Base-by-base conservation (phyloP, 2,113 vertebrate species). In the Poecilia latipinna region DNA sequence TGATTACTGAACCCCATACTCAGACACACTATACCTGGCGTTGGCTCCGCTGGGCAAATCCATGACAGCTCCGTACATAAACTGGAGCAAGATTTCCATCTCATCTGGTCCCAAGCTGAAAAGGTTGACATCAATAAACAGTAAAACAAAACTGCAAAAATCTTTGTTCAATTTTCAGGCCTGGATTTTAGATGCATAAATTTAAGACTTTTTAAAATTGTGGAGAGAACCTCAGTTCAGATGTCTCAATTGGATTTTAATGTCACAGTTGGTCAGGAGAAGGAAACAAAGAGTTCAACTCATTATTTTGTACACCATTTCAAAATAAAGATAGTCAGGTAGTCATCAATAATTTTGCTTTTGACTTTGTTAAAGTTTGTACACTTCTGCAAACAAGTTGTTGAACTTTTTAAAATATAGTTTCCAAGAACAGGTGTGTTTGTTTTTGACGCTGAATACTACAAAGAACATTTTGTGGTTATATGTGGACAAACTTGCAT, bases 61-160 rank as follows among this genome's bases (percentile, higher is more conserved):
- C 90, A 97, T 75, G 82, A 95, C 93, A 90, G 95, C 97, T 86
- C 97, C 96, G 17, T 98, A 98, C 93, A 98, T 96, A 90, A 97
- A 99, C 90, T 96, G 88, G 74, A 99, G 94, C 90, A 98, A 86
- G 84, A 97, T 89, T 80, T 90, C 95, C 96, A 98, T 97, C 92
- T 98, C 96, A 84, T 91, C 73, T 24, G 94, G 95, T 72, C 91
- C 96, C 89, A 98, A 91, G 19, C 97, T 99, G 87, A 31, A 95
- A 94, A 68, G 4, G 1, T 63, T 44, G 29, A 80, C 4, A 26
- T 35, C 63, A 19, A 76, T 0, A 69, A 26, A 24, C 1, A 4
- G 12, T 57, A 12, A 44, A 13, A 15, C 44, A 6, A 69, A 35
- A 24, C 3, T 15, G 24, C 12, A 35, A 42, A 51, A 15, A 8